A percentile compares a stretch with the other conserved stretches of the same genome.
phyloP scores from a whole-genome alignment of 2,888 invertebrate species.

The Yponomeuta evonymella region DNA sequence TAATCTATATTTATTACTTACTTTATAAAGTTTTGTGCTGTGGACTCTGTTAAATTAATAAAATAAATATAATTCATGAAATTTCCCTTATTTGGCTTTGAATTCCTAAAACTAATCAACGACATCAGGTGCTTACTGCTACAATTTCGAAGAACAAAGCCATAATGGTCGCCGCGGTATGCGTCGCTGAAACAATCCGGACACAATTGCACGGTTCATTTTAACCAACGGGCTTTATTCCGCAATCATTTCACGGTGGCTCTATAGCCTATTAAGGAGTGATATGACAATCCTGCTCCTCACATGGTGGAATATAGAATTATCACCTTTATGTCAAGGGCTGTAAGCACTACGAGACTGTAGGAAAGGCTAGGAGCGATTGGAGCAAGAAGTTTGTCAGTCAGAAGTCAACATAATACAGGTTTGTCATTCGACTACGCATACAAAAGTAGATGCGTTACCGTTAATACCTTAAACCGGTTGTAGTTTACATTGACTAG shows the following conservation, averaged over 20 bases:
- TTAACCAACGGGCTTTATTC: neutral
- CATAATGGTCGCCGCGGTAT: neutral
- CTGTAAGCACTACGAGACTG: neutral
- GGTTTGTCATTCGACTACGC: conserved; percentile 12
- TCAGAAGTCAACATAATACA: conserved; percentile 7
- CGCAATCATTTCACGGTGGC: conserved; percentile 9
- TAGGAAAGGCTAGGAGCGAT: neutral
- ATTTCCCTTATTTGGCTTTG: neutral
- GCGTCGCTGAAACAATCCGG: neutral
- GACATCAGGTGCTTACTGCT: neutral
- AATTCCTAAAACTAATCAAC: neutral
- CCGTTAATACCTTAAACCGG: neutral
- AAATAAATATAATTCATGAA: too few species aligned
- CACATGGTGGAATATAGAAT: neutral
- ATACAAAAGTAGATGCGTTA: neutral
- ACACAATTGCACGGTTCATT: conserved; percentile 9
- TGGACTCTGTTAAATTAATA: too few species aligned
- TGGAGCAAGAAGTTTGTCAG: conserved; percentile 11
- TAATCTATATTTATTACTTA: too few species aligned
- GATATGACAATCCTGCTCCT: neutral
- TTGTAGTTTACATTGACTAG: neutral
- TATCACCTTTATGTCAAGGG: neutral
- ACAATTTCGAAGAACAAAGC: neutral
- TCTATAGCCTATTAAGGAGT: conserved; percentile 10
- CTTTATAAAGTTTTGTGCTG: too few species aligned